Evolutionary conservation across 1,140 invertebrate genomes (phyloP), one percentile per base, ranked within the genome.

Genomic region (Drosophila bipectinata): DNA sequence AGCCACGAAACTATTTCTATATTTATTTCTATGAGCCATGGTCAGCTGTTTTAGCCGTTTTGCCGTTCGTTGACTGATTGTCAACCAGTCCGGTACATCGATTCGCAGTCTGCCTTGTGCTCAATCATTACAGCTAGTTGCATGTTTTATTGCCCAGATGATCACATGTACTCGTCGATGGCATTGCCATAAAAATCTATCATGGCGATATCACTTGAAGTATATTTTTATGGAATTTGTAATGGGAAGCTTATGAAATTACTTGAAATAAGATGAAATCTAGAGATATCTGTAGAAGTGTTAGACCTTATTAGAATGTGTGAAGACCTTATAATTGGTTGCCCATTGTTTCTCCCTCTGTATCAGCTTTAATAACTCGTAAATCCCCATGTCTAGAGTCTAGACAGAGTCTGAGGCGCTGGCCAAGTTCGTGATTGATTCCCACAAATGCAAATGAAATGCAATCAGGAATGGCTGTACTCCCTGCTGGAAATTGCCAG

Each of bases 371-470:
- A 56, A 68, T 56, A 69, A 68, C 24, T 69, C 66, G 63, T 63
- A 63, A 63, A 63, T 68, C 63, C 48, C 39, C 30, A 26, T 18
- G 14, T 34, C 32, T 34, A 8, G 32, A 49, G 72, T 78, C 76
- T 58, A 72, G 67, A 73, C 54, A 53, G 37, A 41, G 68, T 72
- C 71, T 63, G 64, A 39, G 66, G 30, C 66, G 49, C 62, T 69
- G 73, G 44, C 44, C 62, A 47, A 66, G 32, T 39, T 82, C 67
- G 62, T 85, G 81, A 85, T 85, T 85, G 81, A 85, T 85, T 85
- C 81, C 76, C 82, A 81, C 82, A 85, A 85, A 74, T 74, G 72
- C 72, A 74, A 74, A 85, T 85, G 74, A 85, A 85, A 87, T 85
- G 82, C 82, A 85, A 85, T 85, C 82, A 85, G 74, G 55, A 59